Conservation (phyloP, 2,797 vertebrate species). For the Cynopterus sphinx region DNA sequence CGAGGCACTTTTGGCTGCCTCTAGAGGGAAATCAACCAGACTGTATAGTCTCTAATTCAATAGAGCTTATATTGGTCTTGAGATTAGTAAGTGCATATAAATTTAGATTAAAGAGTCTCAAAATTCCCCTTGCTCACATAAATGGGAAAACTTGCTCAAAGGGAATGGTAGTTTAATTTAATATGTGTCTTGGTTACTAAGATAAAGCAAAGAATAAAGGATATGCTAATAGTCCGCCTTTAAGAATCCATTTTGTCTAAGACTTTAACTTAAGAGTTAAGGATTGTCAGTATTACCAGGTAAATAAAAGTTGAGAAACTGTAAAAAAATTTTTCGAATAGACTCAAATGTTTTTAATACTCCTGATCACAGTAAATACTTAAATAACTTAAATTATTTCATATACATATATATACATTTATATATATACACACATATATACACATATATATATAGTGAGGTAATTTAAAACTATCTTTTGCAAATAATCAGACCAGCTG, state of each 20-base stretch:
- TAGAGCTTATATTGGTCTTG: not conserved
- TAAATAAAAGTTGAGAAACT: slow-evolving; percentile 23
- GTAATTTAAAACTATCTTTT: not conserved
- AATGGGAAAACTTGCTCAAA: not conserved
- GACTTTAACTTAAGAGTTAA: not conserved
- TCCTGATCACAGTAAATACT: not conserved
- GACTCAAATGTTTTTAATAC: not conserved
- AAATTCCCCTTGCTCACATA: not conserved
- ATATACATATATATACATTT: not conserved
- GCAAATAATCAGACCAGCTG: not conserved
- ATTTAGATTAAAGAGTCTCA: slow-evolving; percentile 19
- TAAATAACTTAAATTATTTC: not conserved
- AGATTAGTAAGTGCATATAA: not conserved
- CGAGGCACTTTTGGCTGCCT: not conserved
- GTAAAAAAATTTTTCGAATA: not conserved
- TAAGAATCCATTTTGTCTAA: not conserved
- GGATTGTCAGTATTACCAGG: not conserved
- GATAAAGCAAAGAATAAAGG: not conserved
- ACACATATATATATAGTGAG: not conserved
- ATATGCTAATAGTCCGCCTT: not conserved
- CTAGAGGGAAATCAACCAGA: not conserved
- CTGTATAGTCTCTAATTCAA: not conserved
- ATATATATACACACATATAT: too few species aligned
- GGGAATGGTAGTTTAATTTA: not conserved
- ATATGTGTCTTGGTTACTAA: not conserved